A percentile compares a stretch with the other conserved stretches of the same genome.
Conservation (phyloP, 2,888 invertebrate species). For the Caenorhabditis virilis region DNA sequence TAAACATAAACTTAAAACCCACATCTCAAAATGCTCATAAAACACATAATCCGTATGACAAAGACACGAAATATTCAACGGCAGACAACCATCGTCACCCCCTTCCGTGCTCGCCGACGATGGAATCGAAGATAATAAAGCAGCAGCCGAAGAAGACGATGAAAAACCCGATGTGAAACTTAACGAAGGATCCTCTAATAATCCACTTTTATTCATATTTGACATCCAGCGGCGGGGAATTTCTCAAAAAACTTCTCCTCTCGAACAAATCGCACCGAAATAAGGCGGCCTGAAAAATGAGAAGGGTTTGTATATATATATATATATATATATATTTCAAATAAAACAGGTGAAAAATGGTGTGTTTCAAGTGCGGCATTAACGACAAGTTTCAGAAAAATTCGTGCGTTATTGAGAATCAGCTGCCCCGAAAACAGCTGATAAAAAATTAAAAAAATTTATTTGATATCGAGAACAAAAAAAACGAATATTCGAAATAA, state of each 20-base stretch:
- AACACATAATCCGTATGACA: slow-evolving; percentile 58
- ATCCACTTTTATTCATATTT: no score
- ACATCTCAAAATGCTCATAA: slow-evolving; percentile 55
- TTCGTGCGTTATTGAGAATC: not conserved
- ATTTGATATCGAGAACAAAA: not conserved
- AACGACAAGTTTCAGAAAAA: not conserved
- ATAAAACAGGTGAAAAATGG: not conserved
- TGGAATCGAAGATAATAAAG: not conserved
- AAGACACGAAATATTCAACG: slow-evolving; percentile 51
- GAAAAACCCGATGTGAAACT: no score
- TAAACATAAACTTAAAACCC: no score
- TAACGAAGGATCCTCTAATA: no score
- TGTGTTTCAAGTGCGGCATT: not conserved
- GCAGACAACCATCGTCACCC: slow-evolving; percentile 28
- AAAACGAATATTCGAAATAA: no score
- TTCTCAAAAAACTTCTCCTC: slow-evolving; percentile 1
- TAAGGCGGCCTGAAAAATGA: slow-evolving; percentile 6
- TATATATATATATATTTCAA: not conserved
- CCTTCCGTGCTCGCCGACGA: not conserved
- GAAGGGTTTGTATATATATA: not conserved
- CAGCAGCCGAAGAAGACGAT: not conserved
- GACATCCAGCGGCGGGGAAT: not conserved
- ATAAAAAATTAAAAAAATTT: not conserved
- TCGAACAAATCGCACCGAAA: slow-evolving; percentile 8
- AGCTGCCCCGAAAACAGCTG: not conserved